A percentile compares a stretch with the other conserved stretches of the same genome.
Evolutionary conservation across 2,888 invertebrate species (phyloP).

Genomic region (Nymphalis polychloros): DNA sequence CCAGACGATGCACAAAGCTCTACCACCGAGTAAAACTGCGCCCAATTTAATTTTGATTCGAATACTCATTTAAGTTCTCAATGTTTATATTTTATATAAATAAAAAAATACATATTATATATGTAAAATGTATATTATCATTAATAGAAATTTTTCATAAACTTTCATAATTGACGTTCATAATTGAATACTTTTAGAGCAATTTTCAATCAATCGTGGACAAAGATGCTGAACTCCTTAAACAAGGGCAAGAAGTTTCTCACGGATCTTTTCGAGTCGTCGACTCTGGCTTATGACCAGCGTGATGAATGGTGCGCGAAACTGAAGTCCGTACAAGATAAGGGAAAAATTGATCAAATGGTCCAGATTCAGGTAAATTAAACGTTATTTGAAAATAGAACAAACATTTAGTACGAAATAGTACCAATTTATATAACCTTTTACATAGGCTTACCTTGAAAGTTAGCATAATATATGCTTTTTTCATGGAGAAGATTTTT

Average conservation of each 20-base stretch:
- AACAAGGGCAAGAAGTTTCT: slow-evolving; percentile 86
- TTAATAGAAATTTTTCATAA: not conserved
- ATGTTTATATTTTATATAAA: too few relatives aligned
- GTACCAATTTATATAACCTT: too few relatives aligned
- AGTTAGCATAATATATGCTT: too few relatives aligned
- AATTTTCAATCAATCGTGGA: slow-evolving; percentile 86
- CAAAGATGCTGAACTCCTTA: slow-evolving; percentile 79
- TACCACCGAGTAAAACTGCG: too few relatives aligned
- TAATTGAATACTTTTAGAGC: slow-evolving; percentile 63
- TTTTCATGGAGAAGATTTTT: too few relatives aligned
- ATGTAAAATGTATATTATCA: not conserved
- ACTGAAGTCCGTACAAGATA: slow-evolving; percentile 85
- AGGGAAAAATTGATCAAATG: slow-evolving; percentile 84
- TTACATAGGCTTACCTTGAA: too few relatives aligned
- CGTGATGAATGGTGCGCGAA: slow-evolving; percentile 87
- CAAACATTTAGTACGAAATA: too few relatives aligned
- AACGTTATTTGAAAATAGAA: too few relatives aligned
- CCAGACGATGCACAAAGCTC: too few relatives aligned
- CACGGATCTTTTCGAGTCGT: slow-evolving; percentile 88
- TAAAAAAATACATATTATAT: too few relatives aligned
- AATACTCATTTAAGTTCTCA: not conserved
- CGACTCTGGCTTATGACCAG: slow-evolving; percentile 90
- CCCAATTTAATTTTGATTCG: too few relatives aligned
- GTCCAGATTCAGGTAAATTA: slow-evolving; percentile 83
- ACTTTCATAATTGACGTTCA: not conserved